A percentile compares a stretch with the other conserved stretches of the same genome.
phyloP scores from a whole-genome alignment of 1,140 invertebrate species.

The Maniola jurtina region DNA sequence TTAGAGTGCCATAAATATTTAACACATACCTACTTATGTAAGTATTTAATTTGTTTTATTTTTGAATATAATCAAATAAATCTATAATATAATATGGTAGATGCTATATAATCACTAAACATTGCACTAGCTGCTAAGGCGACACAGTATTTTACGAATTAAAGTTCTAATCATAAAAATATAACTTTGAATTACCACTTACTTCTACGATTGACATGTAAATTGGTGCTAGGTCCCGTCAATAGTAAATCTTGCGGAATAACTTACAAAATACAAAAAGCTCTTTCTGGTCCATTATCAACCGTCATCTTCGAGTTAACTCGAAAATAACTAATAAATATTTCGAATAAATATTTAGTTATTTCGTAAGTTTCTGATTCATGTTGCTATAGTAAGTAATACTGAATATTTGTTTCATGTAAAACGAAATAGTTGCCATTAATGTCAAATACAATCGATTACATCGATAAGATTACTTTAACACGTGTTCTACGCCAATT shows the following conservation, averaged over 20 bases:
- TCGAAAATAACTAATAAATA: conserved; percentile 6
- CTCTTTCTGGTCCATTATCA: conserved; percentile 31
- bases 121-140: conserved; percentile 72
- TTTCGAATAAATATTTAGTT: not conserved
- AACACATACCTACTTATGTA: conserved; percentile 27
- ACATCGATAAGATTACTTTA: not conserved
- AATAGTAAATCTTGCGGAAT: conserved; percentile 24
- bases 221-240: conserved; percentile 56
- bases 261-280: conserved; percentile 35
- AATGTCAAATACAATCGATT: not conserved
- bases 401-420: conserved; percentile 12
- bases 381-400: not conserved
- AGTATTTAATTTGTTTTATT: conserved; percentile 5
- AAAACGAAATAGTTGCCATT: not conserved
- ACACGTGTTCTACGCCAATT: not conserved
- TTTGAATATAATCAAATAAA: conserved; percentile 12
- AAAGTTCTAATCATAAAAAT: conserved; percentile 61
- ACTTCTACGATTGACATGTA: conserved; percentile 49
- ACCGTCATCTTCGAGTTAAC: conserved; percentile 9
- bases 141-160: conserved; percentile 49
- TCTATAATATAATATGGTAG: conserved; percentile 42
- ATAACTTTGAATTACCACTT: conserved; percentile 49
- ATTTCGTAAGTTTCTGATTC: not conserved
- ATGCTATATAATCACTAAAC: conserved; percentile 44
- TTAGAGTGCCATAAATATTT: conserved; percentile 43